A percentile compares a stretch with the other conserved stretches of the same genome.
Evolutionary conservation across 2,113 vertebrate species (phyloP).

Genomic region (Sciurus niger): DNA sequence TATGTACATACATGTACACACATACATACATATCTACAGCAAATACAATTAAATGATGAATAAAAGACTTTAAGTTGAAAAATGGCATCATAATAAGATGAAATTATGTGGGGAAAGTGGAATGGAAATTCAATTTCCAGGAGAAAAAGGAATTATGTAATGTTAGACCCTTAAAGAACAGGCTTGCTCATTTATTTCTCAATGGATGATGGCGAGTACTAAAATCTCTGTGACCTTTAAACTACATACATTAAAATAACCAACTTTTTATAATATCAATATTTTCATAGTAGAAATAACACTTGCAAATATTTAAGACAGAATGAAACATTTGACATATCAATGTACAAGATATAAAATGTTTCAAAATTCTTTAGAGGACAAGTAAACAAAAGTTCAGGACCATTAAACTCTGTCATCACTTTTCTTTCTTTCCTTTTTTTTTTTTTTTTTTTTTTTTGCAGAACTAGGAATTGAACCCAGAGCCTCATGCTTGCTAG

Average conservation of each 20-base stretch:
- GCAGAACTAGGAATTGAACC: too few relatives aligned
- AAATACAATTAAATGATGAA: neutral
- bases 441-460: too few relatives aligned
- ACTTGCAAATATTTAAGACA: conserved; percentile 41
- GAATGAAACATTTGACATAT: conserved; percentile 15
- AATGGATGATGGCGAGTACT: neutral
- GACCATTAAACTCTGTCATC: neutral
- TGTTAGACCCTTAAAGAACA: conserved; percentile 32
- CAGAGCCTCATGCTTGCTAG: too few relatives aligned
- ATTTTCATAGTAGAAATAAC: neutral
- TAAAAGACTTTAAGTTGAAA: conserved; percentile 31
- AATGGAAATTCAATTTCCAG: conserved; percentile 49
- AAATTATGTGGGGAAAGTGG: neutral
- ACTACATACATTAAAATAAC: conserved; percentile 43
- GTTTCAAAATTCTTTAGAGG: conserved; percentile 28
- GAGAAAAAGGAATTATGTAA: conserved; percentile 36
- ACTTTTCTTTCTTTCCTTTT: neutral
- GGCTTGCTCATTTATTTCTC: conserved; percentile 37
- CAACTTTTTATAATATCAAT: conserved; percentile 1
- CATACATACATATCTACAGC: neutral
- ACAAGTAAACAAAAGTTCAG: conserved; percentile 8
- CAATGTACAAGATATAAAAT: neutral
- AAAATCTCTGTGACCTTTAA: conserved; percentile 21
- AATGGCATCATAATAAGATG: neutral
- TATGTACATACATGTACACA: too few relatives aligned